These are phyloP conservation scores for Crossoptilon crossoptilon DNA, from an alignment of 2,797 vertebrate species.

Conservation along the genomic window DNA sequence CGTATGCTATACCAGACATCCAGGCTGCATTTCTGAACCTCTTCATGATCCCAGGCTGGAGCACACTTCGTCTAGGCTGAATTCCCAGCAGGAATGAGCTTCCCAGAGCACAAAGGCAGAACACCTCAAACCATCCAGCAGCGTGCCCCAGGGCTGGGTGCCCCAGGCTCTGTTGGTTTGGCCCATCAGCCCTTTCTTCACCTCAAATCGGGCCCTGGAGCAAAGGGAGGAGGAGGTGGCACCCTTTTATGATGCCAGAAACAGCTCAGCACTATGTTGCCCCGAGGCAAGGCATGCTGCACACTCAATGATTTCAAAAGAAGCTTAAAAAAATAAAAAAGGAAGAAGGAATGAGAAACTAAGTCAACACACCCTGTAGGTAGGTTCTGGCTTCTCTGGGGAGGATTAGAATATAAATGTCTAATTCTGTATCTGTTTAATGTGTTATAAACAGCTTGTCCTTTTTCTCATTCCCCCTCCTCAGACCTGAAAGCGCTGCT, in stretches of 20 bases:
- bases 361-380: conserved; percentile 35
- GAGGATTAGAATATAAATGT: background rate
- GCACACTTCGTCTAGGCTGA: background rate
- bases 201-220: background rate
- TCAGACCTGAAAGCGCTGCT: background rate
- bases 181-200: background rate
- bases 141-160: background rate
- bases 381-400: conserved; percentile 24
- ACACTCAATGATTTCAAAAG: conserved; percentile 21
- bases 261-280: conserved; percentile 26
- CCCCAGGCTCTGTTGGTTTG: background rate
- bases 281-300: conserved; percentile 30
- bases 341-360: conserved; percentile 56
- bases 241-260: conserved; percentile 27
- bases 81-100: background rate
- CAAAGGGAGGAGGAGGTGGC: conserved; percentile 20
- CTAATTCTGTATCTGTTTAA: background rate
- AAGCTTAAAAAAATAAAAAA: background rate
- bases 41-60: background rate
- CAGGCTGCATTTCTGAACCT: background rate
- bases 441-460: background rate
- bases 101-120: background rate
- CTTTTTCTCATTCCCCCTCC: background rate
- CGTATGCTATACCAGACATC: background rate
- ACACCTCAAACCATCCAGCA: background rate